These are phyloP conservation scores for Rhingia campestris DNA, from an alignment of 2,888 invertebrate species.

Conservation along the genomic window DNA sequence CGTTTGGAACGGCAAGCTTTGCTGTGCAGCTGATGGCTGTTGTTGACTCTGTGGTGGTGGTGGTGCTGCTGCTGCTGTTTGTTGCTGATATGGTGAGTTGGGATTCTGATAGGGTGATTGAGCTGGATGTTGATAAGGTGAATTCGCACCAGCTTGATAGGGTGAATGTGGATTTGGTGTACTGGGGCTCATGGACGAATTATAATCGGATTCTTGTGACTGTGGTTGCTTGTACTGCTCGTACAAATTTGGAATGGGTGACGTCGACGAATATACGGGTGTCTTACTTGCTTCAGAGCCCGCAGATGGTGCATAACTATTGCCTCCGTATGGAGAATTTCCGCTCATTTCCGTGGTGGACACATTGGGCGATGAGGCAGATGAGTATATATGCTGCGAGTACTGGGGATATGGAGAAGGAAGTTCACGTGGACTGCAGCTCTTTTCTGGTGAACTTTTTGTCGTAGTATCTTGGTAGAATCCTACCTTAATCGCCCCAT, in stretches of 20 bases:
- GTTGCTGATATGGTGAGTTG: conserved; percentile 81
- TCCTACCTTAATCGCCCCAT: conserved; percentile 92
- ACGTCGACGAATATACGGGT: conserved; percentile 81
- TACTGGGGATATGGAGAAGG: conserved; percentile 85
- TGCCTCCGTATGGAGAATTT: conserved; percentile 81
- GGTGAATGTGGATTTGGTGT: conserved; percentile 84
- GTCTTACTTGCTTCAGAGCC: conserved; percentile 81
- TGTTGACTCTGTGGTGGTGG: conserved; percentile 54
- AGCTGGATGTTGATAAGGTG: conserved; percentile 83
- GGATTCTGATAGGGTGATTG: conserved; percentile 82
- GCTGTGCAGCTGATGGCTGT: conserved; percentile 77
- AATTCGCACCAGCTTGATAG: conserved; percentile 84
- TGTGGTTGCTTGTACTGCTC: conserved; percentile 85
- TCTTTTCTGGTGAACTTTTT: conserved; percentile 92
- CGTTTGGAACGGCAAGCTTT: conserved; percentile 80
- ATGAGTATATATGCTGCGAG: conserved; percentile 85
- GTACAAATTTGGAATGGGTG: conserved; percentile 83
- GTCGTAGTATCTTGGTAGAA: conserved; percentile 95
- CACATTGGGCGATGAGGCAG: conserved; percentile 84
- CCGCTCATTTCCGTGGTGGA: conserved; percentile 82
- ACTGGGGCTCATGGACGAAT: conserved; percentile 84
- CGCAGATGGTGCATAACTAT: conserved; percentile 80
- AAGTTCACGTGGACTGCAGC: conserved; percentile 90
- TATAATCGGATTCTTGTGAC: conserved; percentile 84
- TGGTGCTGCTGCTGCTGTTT: conserved; percentile 71